phyloP scores from a whole-genome alignment of 1,140 invertebrate species.

The Polypedilum vanderplanki region DNA sequence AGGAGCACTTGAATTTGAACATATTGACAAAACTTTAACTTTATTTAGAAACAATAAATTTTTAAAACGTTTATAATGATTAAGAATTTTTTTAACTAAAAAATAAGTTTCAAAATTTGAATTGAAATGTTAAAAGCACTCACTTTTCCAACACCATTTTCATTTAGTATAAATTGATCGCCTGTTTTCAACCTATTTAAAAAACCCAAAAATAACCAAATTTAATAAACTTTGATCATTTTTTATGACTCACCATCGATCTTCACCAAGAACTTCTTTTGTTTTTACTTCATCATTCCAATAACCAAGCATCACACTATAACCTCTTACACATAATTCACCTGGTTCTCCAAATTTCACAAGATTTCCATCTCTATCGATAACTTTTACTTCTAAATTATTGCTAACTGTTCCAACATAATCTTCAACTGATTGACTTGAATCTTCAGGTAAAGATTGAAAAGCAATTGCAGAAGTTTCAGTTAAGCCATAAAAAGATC shows the following conservation, averaged over 20 bases:
- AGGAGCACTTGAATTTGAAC: too few species aligned
- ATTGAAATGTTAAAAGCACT: too few species aligned
- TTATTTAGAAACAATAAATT: too few species aligned
- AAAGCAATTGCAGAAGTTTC: slow-evolving; percentile 74
- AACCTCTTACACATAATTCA: slow-evolving; percentile 77
- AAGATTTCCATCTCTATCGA: slow-evolving; percentile 60
- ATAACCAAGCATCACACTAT: slow-evolving; percentile 77
- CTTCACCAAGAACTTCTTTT: slow-evolving; percentile 56
- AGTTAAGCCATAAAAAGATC: slow-evolving; percentile 79
- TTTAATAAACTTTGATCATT: background rate
- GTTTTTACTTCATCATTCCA: slow-evolving; percentile 80
- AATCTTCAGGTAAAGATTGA: slow-evolving; percentile 58
- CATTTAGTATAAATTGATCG: slow-evolving; percentile 64
- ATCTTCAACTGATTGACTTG: slow-evolving; percentile 55
- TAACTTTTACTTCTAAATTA: slow-evolving; percentile 72
- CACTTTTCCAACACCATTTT: slow-evolving; percentile 66
- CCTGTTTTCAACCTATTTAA: slow-evolving; percentile 50
- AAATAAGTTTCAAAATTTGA: too few species aligned
- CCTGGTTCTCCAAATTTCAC: slow-evolving; percentile 71
- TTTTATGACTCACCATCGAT: slow-evolving; percentile 57
- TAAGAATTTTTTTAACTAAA: too few species aligned
- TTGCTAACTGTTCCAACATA: slow-evolving; percentile 73
- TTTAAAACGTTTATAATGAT: too few species aligned
- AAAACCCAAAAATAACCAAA: background rate
- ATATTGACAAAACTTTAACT: too few species aligned